Evolutionary conservation across 2,113 vertebrate genomes (phyloP).

Genomic region (Shinisaurus crocodilurus): DNA sequence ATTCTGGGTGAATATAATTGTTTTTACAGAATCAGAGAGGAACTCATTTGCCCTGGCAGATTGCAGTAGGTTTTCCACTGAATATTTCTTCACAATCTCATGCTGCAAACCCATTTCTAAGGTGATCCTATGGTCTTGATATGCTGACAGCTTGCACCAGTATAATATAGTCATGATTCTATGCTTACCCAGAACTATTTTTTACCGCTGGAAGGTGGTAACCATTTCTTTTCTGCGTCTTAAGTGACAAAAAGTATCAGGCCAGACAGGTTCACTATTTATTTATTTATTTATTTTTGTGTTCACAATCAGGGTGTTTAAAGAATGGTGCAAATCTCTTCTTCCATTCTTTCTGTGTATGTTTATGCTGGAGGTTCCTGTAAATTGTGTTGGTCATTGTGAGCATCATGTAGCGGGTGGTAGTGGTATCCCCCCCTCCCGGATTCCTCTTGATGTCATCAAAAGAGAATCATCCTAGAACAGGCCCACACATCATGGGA

Average conservation of each 20-base stretch:
- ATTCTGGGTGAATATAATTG: background rate
- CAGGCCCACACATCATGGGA: background rate
- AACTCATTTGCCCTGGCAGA: background rate
- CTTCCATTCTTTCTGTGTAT: background rate
- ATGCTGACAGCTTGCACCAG: background rate
- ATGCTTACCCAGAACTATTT: background rate
- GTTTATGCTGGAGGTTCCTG: background rate
- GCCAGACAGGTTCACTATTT: background rate
- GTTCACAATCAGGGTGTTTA: background rate
- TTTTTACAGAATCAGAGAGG: background rate
- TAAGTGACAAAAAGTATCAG: background rate
- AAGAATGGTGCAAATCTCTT: background rate
- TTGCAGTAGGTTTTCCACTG: background rate
- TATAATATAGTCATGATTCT: background rate
- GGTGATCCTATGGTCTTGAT: background rate
- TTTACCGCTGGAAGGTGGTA: background rate
- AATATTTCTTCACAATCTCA: background rate
- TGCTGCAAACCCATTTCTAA: background rate
- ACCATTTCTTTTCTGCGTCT: background rate
- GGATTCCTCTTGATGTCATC: background rate
- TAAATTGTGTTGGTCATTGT: background rate
- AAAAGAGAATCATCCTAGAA: background rate
- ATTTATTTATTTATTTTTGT: background rate
- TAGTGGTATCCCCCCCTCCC: background rate
- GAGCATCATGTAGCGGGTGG: background rate